phyloP scores from a whole-genome alignment of 1,140 invertebrate species.

The Harpegnathos saltator region DNA sequence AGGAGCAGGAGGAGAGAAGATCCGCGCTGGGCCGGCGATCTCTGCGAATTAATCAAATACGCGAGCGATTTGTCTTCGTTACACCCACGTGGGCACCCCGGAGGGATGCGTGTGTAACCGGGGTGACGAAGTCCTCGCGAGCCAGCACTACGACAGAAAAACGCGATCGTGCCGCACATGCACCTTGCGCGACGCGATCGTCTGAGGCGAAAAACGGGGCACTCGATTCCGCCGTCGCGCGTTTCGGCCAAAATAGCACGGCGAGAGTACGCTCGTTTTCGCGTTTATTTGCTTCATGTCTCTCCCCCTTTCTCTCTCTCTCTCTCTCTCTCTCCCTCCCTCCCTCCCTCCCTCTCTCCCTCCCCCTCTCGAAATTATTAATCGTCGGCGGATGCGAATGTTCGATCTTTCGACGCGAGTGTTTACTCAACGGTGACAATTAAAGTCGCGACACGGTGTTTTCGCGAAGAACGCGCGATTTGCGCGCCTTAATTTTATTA shows the following conservation, averaged over 20 bases:
- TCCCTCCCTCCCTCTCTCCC: no score
- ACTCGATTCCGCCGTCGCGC: no score
- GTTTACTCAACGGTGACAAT: neutral
- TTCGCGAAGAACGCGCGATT: constrained; percentile 13
- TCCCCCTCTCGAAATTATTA: no score
- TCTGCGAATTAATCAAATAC: constrained; percentile 81
- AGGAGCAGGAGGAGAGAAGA: constrained; percentile 14
- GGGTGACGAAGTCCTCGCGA: constrained; percentile 70
- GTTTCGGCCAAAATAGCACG: neutral
- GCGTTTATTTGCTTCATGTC: no score
- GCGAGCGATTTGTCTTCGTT: constrained; percentile 82
- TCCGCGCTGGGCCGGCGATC: constrained; percentile 63
- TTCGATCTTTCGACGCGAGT: neutral
- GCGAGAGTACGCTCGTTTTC: no score
- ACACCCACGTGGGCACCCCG: constrained; percentile 80
- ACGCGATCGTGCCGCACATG: constrained; percentile 55
- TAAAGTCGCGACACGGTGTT: neutral
- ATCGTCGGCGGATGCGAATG: no score
- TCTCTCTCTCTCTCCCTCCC: no score
- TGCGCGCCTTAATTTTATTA: constrained; percentile 47
- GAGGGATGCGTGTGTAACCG: constrained; percentile 73
- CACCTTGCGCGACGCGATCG: constrained; percentile 25
- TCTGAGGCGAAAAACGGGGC: constrained; percentile 13
- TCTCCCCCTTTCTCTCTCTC: no score
- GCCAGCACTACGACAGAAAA: constrained; percentile 62